These are phyloP conservation scores for Drosophila melanocephala DNA, from an alignment of 2,888 invertebrate species.

Conservation along the genomic window DNA sequence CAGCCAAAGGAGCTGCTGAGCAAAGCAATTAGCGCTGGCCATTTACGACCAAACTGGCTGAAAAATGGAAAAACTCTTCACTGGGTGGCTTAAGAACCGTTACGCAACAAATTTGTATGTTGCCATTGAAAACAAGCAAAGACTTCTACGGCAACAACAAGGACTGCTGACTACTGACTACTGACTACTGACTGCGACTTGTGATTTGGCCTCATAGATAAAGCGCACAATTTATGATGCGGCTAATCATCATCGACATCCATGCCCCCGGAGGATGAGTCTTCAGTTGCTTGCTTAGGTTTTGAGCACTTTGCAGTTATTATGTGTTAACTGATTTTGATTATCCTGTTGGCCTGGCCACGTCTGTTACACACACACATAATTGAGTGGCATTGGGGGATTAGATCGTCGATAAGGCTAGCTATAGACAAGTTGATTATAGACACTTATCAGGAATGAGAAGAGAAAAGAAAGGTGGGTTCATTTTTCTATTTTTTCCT, in stretches of 20 bases:
- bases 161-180: background rate
- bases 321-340: constrained; percentile 78
- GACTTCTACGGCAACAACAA: background rate
- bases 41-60: constrained; percentile 47
- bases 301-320: constrained; percentile 62
- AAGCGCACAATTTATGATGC: constrained; percentile 63
- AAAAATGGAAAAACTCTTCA: constrained; percentile 32
- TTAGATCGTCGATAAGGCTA: constrained; percentile 19
- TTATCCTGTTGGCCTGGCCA: constrained; percentile 59
- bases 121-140: background rate
- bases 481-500: background rate
- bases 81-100: constrained; percentile 65
- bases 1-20: constrained; percentile 15
- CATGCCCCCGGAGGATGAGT: constrained; percentile 60
- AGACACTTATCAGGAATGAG: constrained; percentile 31
- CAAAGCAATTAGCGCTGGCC: constrained; percentile 58
- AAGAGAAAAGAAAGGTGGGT: constrained; percentile 27
- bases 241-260: constrained; percentile 60
- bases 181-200: constrained; percentile 2
- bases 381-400: constrained; percentile 25
- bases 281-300: constrained; percentile 25
- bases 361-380: constrained; percentile 12
- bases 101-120: constrained; percentile 41
- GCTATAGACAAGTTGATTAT: constrained; percentile 36
- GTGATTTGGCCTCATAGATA: constrained; percentile 58